Evolutionary conservation across 2,113 vertebrate genomes (phyloP).

Genomic region (Platycercus adscitus): DNA sequence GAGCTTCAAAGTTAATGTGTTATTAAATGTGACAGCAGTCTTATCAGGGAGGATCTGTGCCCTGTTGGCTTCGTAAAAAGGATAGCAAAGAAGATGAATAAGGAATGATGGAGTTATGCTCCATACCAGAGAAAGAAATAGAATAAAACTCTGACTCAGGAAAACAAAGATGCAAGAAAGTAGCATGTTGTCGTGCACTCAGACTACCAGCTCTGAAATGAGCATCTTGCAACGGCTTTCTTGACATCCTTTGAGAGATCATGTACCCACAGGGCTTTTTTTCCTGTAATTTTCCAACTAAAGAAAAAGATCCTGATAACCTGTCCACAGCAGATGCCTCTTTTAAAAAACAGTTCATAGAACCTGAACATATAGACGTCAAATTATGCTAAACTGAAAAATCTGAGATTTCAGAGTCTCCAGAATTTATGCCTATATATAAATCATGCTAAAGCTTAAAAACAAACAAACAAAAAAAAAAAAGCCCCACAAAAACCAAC

Average conservation of each 20-base stretch:
- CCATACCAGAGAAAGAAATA: not conserved
- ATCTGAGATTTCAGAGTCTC: not conserved
- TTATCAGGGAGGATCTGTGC: not conserved
- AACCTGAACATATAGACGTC: not conserved
- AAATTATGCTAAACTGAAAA: not conserved
- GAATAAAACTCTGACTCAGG: not conserved
- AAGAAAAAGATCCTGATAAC: not conserved
- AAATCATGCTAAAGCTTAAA: not conserved
- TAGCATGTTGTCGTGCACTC: rapidly evolving
- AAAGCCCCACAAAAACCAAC: not conserved
- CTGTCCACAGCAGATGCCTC: not conserved
- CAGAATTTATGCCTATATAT: not conserved
- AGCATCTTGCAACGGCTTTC: not conserved
- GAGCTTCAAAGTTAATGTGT: not conserved
- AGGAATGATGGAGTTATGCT: not conserved
- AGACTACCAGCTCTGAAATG: not conserved
- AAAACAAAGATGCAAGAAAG: not conserved
- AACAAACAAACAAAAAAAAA: not conserved
- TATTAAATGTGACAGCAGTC: not conserved
- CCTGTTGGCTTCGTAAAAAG: not conserved
- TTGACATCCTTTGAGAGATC: not conserved
- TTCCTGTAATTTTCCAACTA: not conserved
- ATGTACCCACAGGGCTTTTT: not conserved
- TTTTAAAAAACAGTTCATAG: not conserved
- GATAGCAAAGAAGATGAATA: not conserved